Evolutionary conservation across 2,797 vertebrate species (phyloP).

Genomic region (Lepus oiostolus): DNA sequence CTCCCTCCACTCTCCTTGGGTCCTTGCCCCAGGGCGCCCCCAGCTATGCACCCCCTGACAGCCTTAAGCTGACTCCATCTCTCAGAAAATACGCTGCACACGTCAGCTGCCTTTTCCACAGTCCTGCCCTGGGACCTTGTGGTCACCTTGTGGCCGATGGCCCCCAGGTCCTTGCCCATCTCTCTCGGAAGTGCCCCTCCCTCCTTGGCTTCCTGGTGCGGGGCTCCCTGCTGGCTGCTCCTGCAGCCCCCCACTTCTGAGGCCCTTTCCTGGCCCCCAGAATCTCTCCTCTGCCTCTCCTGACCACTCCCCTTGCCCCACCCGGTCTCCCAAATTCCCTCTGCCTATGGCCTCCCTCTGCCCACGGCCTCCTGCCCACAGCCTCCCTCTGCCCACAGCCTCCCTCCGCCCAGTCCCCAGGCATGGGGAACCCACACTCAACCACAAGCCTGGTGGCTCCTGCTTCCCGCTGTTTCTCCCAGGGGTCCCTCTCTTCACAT

Average conservation of each 20-base stretch:
- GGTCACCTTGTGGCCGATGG: background rate
- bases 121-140: background rate
- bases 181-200: background rate
- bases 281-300: background rate
- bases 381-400: background rate
- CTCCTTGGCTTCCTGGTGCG: background rate
- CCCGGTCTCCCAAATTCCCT: background rate
- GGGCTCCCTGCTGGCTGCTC: background rate
- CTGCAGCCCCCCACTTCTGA: background rate
- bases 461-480: background rate
- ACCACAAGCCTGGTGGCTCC: background rate
- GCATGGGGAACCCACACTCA: background rate
- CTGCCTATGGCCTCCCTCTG: background rate
- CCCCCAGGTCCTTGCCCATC: background rate
- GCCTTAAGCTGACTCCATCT: background rate
- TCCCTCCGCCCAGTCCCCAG: background rate
- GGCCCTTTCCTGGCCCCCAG: slow-evolving; percentile 9
- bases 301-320: background rate
- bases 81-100: background rate
- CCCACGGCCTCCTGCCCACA: background rate
- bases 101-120: background rate
- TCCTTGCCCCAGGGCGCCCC: background rate
- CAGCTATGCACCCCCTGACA: background rate
- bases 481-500: background rate
- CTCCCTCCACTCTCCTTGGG: background rate